Percentiles rank a stretch among this genome's conserved stretches.
Evolutionary conservation across 2,888 invertebrate species (phyloP).

Genomic region (Tipula helvola): DNA sequence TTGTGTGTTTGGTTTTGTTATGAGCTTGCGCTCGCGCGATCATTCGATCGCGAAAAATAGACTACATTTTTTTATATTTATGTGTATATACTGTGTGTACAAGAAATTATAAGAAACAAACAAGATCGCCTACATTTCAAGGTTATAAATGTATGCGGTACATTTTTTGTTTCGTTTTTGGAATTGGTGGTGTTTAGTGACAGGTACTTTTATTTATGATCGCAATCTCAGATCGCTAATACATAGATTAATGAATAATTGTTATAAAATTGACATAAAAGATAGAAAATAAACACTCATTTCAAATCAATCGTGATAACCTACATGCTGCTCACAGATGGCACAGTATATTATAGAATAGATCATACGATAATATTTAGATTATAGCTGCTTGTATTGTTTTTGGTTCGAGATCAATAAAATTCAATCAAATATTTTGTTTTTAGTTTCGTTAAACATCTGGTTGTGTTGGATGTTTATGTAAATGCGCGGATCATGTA

Average conservation of each 20-base stretch:
- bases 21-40: neutral
- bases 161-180: neutral
- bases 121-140: constrained; percentile 4
- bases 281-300: neutral
- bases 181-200: neutral
- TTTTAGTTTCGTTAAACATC: neutral
- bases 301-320: neutral
- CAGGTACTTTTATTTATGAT: neutral
- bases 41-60: neutral
- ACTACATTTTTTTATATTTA: neutral
- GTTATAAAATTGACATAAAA: neutral
- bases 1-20: neutral
- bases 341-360: neutral
- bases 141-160: neutral
- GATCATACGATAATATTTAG: neutral
- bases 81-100: neutral
- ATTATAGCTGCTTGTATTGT: neutral
- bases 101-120: neutral
- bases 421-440: neutral
- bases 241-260: neutral
- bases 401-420: neutral
- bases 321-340: neutral
- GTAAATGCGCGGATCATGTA: neutral
- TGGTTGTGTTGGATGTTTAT: neutral
- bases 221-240: neutral